A percentile compares a stretch with the other conserved stretches of the same genome.
Evolutionary conservation across 2,113 vertebrate genomes (phyloP).

Genomic region (Corvus moneduloides): DNA sequence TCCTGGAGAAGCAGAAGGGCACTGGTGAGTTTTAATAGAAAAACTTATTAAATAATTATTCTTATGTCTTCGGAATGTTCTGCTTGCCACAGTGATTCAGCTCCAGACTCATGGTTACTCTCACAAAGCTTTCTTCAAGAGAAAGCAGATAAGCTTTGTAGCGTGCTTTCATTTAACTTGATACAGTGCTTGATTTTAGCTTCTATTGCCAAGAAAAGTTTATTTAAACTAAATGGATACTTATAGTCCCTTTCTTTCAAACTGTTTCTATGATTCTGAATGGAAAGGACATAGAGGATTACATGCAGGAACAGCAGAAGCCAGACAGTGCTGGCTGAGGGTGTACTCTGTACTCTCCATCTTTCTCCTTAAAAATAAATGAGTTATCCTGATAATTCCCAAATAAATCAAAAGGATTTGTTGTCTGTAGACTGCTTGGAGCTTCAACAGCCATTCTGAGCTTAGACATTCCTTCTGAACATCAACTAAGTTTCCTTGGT

Average conservation of each 20-base stretch:
- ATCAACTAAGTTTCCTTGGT: background rate
- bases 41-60: slow-evolving; percentile 1
- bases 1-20: slow-evolving; percentile 94
- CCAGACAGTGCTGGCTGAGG: background rate
- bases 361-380: slow-evolving; percentile 27
- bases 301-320: background rate
- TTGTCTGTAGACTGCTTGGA: background rate
- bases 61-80: slow-evolving; percentile 36
- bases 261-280: slow-evolving; percentile 1
- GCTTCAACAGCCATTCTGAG: background rate
- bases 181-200: background rate
- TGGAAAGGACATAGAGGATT: background rate
- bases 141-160: slow-evolving; percentile 17
- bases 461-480: background rate
- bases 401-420: background rate
- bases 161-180: background rate
- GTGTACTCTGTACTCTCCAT: background rate
- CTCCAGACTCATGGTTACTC: background rate
- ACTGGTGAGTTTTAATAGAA: slow-evolving; percentile 88
- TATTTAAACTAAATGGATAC: slow-evolving; percentile 9
- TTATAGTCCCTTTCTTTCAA: slow-evolving; percentile 37
- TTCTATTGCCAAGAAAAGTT: slow-evolving; percentile 33
- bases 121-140: background rate
- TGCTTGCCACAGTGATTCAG: background rate
- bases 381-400: background rate